Percentiles rank a stretch among this genome's conserved stretches.
phyloP scores from a whole-genome alignment of 2,113 vertebrate species.

The Neodontobutis hainanensis region DNA sequence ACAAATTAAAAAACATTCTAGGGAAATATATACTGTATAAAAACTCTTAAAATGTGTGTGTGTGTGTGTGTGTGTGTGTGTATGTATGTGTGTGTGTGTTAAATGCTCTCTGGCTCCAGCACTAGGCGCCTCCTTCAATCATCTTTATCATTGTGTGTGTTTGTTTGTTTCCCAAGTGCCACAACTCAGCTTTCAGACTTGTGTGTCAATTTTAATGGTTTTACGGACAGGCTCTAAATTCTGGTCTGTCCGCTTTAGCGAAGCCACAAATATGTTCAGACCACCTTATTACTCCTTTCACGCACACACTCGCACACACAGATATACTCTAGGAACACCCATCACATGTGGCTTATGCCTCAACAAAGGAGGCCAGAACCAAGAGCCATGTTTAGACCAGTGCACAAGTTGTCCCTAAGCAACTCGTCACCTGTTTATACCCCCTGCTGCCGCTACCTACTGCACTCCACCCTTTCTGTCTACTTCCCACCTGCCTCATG shows the following conservation, averaged over 20 bases:
- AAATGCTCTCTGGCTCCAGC: constrained; percentile 69
- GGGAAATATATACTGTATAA: constrained; percentile 87
- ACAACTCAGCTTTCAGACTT: constrained; percentile 51
- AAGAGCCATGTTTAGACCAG: constrained; percentile 57
- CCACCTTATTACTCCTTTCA: constrained; percentile 17
- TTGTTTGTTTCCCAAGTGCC: constrained; percentile 57
- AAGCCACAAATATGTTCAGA: constrained; percentile 46
- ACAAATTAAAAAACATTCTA: constrained; percentile 82
- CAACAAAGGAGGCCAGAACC: constrained; percentile 57
- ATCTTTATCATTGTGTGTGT: constrained; percentile 16
- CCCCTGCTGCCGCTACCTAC: constrained; percentile 52
- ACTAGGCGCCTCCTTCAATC: constrained; percentile 65
- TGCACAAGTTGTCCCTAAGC: constrained; percentile 65
- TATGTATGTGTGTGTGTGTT: too few relatives aligned
- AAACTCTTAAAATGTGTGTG: constrained; percentile 79
- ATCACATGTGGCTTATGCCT: constrained; percentile 23
- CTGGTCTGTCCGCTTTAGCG: constrained; percentile 58
- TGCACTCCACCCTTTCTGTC: constrained; percentile 56
- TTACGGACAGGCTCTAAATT: constrained; percentile 56
- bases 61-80: constrained; percentile 49
- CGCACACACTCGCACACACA: constrained; percentile 15
- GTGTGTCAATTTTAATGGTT: constrained; percentile 64
- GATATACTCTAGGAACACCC: constrained; percentile 46
- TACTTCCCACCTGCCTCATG: constrained; percentile 43
- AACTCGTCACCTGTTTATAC: constrained; percentile 43